Conservation (phyloP, 2,797 vertebrate species). For the Bradypodion pumilum region DNA sequence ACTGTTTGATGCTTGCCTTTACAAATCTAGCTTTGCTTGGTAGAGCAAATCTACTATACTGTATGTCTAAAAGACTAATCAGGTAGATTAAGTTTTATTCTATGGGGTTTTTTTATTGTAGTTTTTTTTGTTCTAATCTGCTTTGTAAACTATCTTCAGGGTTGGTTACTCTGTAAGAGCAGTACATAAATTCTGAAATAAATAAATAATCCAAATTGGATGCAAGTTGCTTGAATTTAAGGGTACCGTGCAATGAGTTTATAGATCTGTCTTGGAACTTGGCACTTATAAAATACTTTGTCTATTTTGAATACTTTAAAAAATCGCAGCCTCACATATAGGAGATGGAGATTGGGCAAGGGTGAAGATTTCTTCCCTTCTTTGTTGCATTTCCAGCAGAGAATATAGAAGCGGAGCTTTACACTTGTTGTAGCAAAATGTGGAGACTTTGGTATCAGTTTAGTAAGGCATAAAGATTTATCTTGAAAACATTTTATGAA, state of each 20-base stretch:
- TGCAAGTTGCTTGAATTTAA: not conserved
- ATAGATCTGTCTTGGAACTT: not conserved
- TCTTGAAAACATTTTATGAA: slow-evolving; percentile 4
- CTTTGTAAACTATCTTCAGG: not conserved
- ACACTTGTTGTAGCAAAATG: not conserved
- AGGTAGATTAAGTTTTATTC: not conserved
- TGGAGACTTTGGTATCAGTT: not conserved
- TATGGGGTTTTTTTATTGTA: not conserved
- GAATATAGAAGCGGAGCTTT: not conserved
- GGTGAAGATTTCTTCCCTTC: not conserved
- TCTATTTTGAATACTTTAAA: not conserved
- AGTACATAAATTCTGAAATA: not conserved
- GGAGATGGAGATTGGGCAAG: not conserved
- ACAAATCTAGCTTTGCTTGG: not conserved
- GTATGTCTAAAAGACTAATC: not conserved
- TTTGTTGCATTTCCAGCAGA: not conserved
- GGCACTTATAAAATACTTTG: not conserved
- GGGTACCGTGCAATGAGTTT: not conserved
- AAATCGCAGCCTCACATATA: not conserved
- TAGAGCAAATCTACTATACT: not conserved
- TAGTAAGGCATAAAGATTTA: not conserved
- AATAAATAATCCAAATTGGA: not conserved
- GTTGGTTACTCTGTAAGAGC: not conserved
- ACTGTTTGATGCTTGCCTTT: not conserved
- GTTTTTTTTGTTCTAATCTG: not conserved